Evolutionary conservation across 2,113 vertebrate species (phyloP), one percentile per base, ranked within the genome.

Genomic region (Procavia capensis): DNA sequence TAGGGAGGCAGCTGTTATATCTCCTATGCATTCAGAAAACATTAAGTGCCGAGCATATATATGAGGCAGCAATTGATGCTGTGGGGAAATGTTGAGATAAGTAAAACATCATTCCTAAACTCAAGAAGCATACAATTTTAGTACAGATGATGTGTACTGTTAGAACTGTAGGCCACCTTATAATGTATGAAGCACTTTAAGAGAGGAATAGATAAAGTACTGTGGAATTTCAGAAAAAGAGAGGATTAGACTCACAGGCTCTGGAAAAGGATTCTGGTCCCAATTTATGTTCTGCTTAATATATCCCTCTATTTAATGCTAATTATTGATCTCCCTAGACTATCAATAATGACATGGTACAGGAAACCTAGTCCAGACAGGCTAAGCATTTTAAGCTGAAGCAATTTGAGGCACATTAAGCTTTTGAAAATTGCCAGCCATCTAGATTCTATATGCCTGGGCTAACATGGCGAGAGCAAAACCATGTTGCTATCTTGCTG

Each of bases 291-390:
- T 95, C 74, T 94, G 83, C 70, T 72, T 86, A 92, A 80, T 83
- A 96, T 97, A 95, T 96, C 93, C 95, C 70, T 90, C 50, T 84
- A 11, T 96, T 97, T 96, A 61, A 95, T 92, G 96, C 86, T 94
- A 85, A 95, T 98, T 96, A 96, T 97, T 95, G 94, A 97, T 95
- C 94, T 96, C 97, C 96, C 64, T 22, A 92, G 83, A 94, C 95
- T 95, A 85, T 96, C 94, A 91, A 9, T 96, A 96, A 92, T 24
- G 86, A 82, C 86, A 54, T 19, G 7, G 57, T 81, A 20, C 94
- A 87, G 92, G 87, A 97, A 97, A 94, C 88, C 79, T 63, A 90
- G 63, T 82, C 54, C 57, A 90, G 94, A 93, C 27, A 5, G n/a
- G 95, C 22, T 72, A 74, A 39, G 31, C 54, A 59, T 47, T 97